These are phyloP conservation scores for Andrena flavipes DNA, from an alignment of 2,888 invertebrate genomes.

Conservation along the genomic window DNA sequence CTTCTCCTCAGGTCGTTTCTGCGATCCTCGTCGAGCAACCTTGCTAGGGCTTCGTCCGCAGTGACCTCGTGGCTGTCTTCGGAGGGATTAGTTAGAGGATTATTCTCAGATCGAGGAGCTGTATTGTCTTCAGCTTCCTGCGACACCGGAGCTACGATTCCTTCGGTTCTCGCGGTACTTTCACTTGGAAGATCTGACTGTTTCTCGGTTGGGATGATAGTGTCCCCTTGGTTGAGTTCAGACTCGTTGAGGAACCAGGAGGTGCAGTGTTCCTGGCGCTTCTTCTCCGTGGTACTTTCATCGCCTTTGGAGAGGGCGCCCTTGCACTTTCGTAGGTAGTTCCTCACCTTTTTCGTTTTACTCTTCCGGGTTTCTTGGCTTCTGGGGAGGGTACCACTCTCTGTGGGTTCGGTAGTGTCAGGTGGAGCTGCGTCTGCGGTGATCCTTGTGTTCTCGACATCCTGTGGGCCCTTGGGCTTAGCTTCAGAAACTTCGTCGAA, in stretches of 20 bases:
- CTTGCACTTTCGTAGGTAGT: conserved; percentile 86
- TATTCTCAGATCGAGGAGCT: not conserved
- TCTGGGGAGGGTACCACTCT: conserved; percentile 76
- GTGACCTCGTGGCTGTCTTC: conserved; percentile 6
- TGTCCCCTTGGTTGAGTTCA: conserved; percentile 57
- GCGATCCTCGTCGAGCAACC: conserved; percentile 53
- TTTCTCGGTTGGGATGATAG: conserved; percentile 49
- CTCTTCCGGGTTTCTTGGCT: conserved; percentile 85
- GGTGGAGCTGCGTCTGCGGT: conserved; percentile 27
- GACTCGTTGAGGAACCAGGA: conserved; percentile 79
- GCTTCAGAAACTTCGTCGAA: conserved; percentile 60
- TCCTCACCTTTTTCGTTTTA: conserved; percentile 86
- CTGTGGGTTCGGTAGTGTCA: conserved; percentile 49
- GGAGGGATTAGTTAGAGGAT: not conserved
- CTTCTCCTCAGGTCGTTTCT: conserved; percentile 61
- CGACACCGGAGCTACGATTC: not conserved
- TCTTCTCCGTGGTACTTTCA: conserved; percentile 74
- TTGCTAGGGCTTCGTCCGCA: conserved; percentile 44
- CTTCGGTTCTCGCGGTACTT: conserved; percentile 51
- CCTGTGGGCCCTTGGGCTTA: conserved; percentile 59
- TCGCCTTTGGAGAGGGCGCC: conserved; percentile 84
- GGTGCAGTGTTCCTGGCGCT: conserved; percentile 72
- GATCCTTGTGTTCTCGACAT: conserved; percentile 38
- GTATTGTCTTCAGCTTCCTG: conserved; percentile 38
- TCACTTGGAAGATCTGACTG: conserved; percentile 49